Evolutionary conservation across 2,113 vertebrate species (phyloP), one percentile per base, ranked within the genome.

Genomic region (Laterallus jamaicensis): DNA sequence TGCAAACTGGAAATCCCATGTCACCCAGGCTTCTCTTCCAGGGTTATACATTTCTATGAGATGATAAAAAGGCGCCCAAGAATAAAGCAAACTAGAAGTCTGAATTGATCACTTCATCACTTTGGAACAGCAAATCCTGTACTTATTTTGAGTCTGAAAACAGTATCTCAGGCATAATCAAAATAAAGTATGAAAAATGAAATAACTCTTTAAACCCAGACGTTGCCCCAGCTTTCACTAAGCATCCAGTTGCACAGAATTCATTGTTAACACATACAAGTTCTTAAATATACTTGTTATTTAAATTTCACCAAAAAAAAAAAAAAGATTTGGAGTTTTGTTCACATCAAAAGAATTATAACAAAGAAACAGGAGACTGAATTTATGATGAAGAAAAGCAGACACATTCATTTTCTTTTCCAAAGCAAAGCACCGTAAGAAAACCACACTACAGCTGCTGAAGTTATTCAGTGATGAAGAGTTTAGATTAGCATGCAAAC

Each of bases 301-400:
- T 96, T 87, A 95, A 68, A 91, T 95, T 95, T 91, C 92, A 96
- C 96, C 80, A 96, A 93, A 49, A 49, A 49, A 49, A 21, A 49
- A 49, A 49, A 49, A 49, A 49, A 22, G 94, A 96, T 97, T 97
- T 95, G 66, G 84, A 94, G 64, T 95, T 97, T 96, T 89, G 54
- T 93, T 96, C 77, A 95, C 94, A 97, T 97, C 96, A 98, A 98
- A 98, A 95, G 95, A 96, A 93, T 31, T 93, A 55, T 80, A 96
- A 97, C 92, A 98, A 97, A 98, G 91, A 92, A 97, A 94, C 19
- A 82, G 78, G 84, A 97, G 96, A 85, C 64, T 74, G 85, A 95
- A 97, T 97, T 97, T 95, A 86, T 92, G 96, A 96, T 92, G 95
- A 95, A 96, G 71, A 95, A 95, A 96, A 98, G 93, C 87, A 97